These are phyloP conservation scores for Brassicogethes aeneus DNA, from an alignment of 2,888 invertebrate genomes.

Conservation along the genomic window DNA sequence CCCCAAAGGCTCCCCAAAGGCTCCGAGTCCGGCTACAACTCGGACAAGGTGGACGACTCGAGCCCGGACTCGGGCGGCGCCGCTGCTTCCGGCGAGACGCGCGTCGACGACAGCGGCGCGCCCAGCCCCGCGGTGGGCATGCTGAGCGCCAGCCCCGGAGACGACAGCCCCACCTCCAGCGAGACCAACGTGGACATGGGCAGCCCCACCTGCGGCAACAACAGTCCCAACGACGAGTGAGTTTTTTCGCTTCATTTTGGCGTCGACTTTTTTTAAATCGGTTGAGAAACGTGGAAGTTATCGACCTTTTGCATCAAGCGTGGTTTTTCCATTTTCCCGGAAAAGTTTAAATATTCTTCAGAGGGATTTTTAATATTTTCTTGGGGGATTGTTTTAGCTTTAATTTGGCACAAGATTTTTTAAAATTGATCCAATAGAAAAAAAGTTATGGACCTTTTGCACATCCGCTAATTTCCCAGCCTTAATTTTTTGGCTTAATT, in stretches of 20 bases:
- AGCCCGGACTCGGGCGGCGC: slow-evolving; percentile 34
- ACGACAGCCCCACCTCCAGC: slow-evolving; percentile 41
- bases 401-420: no score
- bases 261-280: no score
- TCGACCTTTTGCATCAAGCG: no score
- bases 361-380: slow-evolving; percentile 5
- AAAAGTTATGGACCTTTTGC: no score
- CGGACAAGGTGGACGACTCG: slow-evolving; percentile 42
- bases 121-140: slow-evolving; percentile 32
- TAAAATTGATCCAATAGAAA: no score
- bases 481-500: no score
- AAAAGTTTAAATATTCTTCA: no score
- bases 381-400: no score
- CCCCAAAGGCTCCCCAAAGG: slow-evolving; percentile 24
- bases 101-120: slow-evolving; percentile 33
- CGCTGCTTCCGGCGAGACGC: slow-evolving; percentile 28
- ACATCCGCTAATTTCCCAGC: no score
- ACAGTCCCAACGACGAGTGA: slow-evolving; percentile 34
- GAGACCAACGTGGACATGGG: slow-evolving; percentile 50
- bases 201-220: slow-evolving; percentile 38
- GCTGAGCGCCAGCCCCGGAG: slow-evolving; percentile 26
- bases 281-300: no score
- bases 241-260: slow-evolving; percentile 14
- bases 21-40: slow-evolving; percentile 62
- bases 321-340: no score